Conservation (phyloP, 2,113 vertebrate genomes). For the Strix aluco region DNA sequence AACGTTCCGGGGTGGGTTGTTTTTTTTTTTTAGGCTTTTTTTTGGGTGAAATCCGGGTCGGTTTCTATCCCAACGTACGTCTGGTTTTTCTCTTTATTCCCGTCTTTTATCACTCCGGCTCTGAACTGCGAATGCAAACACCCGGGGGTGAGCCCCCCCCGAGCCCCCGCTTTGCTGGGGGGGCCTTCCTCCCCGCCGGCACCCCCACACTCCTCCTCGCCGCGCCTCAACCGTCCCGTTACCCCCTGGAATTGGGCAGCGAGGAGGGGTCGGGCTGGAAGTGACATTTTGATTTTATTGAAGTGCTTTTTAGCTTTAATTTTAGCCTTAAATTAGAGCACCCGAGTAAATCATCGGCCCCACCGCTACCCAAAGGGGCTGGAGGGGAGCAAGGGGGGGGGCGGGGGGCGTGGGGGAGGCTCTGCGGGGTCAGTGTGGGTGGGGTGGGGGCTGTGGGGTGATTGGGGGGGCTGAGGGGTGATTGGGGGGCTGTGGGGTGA, state of each 20-base stretch:
- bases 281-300: neutral
- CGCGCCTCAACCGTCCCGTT: neutral
- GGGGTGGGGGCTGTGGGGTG: too few species aligned
- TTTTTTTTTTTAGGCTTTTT: neutral
- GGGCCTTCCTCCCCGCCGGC: neutral
- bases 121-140: neutral
- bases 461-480: too few species aligned
- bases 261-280: too few species aligned
- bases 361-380: neutral
- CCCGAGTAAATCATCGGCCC: neutral
- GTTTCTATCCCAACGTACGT: neutral
- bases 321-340: neutral
- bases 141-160: neutral
- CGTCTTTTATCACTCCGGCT: neutral
- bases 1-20: too few species aligned
- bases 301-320: neutral
- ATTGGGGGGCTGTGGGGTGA: too few species aligned
- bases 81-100: neutral
- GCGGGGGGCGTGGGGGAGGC: neutral
- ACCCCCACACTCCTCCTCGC: neutral
- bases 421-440: too few species aligned
- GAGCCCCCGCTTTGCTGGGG: neutral
- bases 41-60: neutral
- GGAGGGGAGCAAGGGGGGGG: neutral
- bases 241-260: too few species aligned